These are phyloP conservation scores for Chloroceryle inda DNA, from an alignment of 2,797 vertebrate genomes.

Conservation along the genomic window DNA sequence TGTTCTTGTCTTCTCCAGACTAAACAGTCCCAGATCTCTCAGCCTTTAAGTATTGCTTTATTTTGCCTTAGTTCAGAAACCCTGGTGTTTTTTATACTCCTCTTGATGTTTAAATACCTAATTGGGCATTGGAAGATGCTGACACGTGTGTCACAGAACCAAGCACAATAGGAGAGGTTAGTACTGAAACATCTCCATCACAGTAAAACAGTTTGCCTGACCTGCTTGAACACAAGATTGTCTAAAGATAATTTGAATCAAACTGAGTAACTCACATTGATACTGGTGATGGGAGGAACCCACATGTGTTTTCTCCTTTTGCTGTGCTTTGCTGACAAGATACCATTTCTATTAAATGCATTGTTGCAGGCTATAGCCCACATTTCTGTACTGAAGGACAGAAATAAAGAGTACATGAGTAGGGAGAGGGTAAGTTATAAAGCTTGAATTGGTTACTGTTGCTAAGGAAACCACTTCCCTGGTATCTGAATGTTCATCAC, in stretches of 20 bases:
- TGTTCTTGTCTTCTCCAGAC: too few relatives aligned
- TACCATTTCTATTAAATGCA: conserved; percentile 52
- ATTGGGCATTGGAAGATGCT: neutral
- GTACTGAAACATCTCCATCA: neutral
- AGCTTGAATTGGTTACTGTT: conserved; percentile 77
- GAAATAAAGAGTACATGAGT: conserved; percentile 27
- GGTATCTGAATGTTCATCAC: conserved; percentile 66
- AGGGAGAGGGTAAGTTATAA: conserved; percentile 60
- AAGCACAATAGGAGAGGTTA: neutral
- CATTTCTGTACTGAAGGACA: conserved; percentile 53
- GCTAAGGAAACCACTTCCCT: conserved; percentile 82
- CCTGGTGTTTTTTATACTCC: neutral
- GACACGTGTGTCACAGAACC: neutral
- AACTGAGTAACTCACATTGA: neutral
- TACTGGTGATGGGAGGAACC: neutral
- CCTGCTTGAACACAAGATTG: neutral
- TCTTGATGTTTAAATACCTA: neutral
- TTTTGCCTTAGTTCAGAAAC: neutral
- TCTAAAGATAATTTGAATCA: conserved; percentile 9
- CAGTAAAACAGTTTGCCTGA: neutral
- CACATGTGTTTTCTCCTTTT: conserved; percentile 15
- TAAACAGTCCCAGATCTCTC: too few relatives aligned
- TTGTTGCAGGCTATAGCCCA: conserved; percentile 33
- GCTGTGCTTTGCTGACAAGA: neutral
- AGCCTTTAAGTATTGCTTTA: neutral